These are phyloP conservation scores for Megalurothrips usitatus DNA, from an alignment of 2,888 invertebrate genomes.

Conservation along the genomic window DNA sequence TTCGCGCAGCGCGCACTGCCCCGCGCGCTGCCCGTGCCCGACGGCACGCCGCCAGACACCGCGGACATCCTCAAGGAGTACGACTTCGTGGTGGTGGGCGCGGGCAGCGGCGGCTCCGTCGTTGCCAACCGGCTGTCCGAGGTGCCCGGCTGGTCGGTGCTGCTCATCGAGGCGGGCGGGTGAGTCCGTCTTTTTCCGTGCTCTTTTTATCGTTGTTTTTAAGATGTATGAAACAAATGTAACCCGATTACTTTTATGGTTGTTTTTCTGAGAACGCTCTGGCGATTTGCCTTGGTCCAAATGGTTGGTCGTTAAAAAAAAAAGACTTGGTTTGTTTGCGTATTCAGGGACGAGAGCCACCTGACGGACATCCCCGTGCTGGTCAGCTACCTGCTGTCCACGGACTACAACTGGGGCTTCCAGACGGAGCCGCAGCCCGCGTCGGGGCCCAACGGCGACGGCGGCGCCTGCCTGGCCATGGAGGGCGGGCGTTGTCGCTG, in stretches of 20 bases:
- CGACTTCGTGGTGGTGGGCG: conserved; percentile 52
- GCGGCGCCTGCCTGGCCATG: conserved; percentile 42
- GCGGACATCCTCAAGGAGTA: conserved; percentile 37
- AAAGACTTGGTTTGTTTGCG: too few species aligned
- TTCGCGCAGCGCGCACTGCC: not conserved
- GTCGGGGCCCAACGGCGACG: conserved; percentile 41
- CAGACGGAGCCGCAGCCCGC: conserved; percentile 45
- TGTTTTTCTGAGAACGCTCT: not conserved
- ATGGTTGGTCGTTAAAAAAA: too few species aligned
- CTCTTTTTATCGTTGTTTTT: too few species aligned
- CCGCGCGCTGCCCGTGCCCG: conserved; percentile 32
- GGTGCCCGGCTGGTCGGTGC: conserved; percentile 49
- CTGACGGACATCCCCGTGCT: conserved; percentile 50
- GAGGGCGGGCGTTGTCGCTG: conserved; percentile 42
- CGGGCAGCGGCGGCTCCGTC: conserved; percentile 54
- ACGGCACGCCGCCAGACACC: conserved; percentile 38
- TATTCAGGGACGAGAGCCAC: conserved; percentile 49
- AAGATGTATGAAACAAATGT: too few species aligned
- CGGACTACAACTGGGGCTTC: conserved; percentile 47
- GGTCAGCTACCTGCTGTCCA: conserved; percentile 43
- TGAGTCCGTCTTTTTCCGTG: conserved; percentile 41
- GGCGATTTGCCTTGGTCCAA: not conserved
- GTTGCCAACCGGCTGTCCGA: conserved; percentile 52
- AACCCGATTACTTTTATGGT: too few species aligned
- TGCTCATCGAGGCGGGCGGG: conserved; percentile 50